A percentile compares a stretch with the other conserved stretches of the same genome.
Conservation (phyloP, 2,888 invertebrate genomes). For the Ectropis crepuscularia region DNA sequence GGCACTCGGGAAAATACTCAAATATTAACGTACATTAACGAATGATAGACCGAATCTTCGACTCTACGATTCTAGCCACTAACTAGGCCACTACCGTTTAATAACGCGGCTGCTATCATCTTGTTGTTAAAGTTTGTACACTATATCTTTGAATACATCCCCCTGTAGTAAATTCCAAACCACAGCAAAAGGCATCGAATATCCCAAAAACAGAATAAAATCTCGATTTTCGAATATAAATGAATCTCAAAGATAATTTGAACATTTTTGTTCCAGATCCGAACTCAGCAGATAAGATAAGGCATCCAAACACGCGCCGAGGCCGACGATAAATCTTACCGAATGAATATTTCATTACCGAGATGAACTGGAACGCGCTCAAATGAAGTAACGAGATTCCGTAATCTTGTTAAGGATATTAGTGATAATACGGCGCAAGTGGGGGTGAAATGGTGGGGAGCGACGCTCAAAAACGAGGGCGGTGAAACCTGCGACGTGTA, state of each 20-base stretch:
- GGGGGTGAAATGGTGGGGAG: slow-evolving; percentile 20
- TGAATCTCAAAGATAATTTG: slow-evolving; percentile 26
- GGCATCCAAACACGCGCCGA: slow-evolving; percentile 31
- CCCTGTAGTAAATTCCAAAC: no score
- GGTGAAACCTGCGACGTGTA: neutral
- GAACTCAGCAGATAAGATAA: slow-evolving; percentile 40
- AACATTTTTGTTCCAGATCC: slow-evolving; percentile 39
- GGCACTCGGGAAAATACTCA: no score
- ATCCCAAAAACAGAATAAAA: neutral
- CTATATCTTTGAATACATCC: no score
- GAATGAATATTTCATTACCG: slow-evolving; percentile 38
- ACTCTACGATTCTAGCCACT: no score
- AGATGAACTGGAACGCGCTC: slow-evolving; percentile 31
- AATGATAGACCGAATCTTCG: no score
- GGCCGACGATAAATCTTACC: slow-evolving; percentile 34
- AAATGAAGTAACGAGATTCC: slow-evolving; percentile 37
- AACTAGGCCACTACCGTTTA: no score
- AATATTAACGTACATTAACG: no score
- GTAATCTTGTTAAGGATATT: slow-evolving; percentile 27
- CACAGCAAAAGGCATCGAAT: no score
- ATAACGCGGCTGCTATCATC: no score
- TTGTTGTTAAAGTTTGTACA: no score
- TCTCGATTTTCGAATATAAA: neutral
- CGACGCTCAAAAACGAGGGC: slow-evolving; percentile 9
- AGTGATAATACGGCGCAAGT: slow-evolving; percentile 16